Conservation (phyloP, 2,888 invertebrate species). For the Ochropleura plecta region DNA sequence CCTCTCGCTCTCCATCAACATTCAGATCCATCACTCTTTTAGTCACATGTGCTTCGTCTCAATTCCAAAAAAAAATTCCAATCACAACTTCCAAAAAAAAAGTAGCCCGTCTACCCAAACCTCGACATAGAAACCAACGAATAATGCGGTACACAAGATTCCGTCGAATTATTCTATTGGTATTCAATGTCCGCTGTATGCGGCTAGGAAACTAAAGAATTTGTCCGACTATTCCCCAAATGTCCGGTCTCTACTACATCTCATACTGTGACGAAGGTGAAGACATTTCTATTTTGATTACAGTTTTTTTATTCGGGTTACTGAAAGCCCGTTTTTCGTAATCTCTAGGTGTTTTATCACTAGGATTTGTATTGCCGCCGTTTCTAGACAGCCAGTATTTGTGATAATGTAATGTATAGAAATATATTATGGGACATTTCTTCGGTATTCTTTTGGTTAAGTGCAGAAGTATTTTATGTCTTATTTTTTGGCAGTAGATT, state of each 20-base stretch:
- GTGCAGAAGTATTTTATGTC: slow-evolving; percentile 34
- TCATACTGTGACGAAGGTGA: slow-evolving; percentile 58
- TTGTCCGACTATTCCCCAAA: slow-evolving; percentile 47
- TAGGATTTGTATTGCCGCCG: slow-evolving; percentile 38
- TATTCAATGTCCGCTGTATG: slow-evolving; percentile 58
- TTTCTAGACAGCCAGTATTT: slow-evolving; percentile 39
- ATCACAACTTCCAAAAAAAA: not conserved
- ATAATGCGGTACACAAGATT: slow-evolving; percentile 67
- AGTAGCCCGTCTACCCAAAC: slow-evolving; percentile 47
- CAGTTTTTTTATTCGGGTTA: slow-evolving; percentile 38
- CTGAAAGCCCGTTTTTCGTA: slow-evolving; percentile 34
- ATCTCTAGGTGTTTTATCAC: slow-evolving; percentile 57
- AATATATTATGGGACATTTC: slow-evolving; percentile 35
- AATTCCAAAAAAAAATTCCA: too few relatives aligned
- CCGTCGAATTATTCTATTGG: slow-evolving; percentile 70
- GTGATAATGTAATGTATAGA: slow-evolving; percentile 45
- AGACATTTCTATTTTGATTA: slow-evolving; percentile 55
- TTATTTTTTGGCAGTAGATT: slow-evolving; percentile 45
- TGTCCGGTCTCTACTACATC: slow-evolving; percentile 46
- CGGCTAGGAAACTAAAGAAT: slow-evolving; percentile 44
- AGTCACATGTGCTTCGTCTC: too few relatives aligned
- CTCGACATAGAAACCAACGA: slow-evolving; percentile 30
- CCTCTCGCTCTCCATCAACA: too few relatives aligned
- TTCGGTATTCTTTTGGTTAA: slow-evolving; percentile 39
- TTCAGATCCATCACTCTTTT: too few relatives aligned